Percentiles rank a stretch among this genome's conserved stretches.
phyloP scores from a whole-genome alignment of 2,888 invertebrate genomes.

The Pseudococcus jackbeardsleyi region DNA sequence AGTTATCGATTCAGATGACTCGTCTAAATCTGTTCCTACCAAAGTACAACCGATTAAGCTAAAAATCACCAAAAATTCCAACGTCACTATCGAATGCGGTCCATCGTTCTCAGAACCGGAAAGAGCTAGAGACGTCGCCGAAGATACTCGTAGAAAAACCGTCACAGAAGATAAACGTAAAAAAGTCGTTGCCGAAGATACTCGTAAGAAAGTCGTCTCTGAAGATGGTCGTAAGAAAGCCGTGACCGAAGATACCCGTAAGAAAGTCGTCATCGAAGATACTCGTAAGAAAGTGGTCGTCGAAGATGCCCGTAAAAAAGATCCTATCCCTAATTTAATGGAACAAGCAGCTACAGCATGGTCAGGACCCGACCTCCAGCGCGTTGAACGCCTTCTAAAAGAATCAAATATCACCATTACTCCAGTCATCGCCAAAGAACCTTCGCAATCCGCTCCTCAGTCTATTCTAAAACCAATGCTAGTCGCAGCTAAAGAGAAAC shows the following conservation, averaged over 20 bases:
- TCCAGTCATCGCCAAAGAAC: conserved; percentile 57
- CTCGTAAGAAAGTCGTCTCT: not conserved
- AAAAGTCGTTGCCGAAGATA: not conserved
- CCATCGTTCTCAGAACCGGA: not conserved
- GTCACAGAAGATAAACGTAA: no score
- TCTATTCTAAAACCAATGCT: conserved; percentile 41
- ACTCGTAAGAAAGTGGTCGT: not conserved
- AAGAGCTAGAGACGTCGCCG: not conserved
- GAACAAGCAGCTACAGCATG: conserved; percentile 49
- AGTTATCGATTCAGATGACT: not conserved
- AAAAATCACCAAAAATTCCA: conserved; percentile 58
- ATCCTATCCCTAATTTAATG: not conserved
- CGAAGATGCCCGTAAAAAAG: conserved; percentile 53
- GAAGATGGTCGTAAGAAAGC: conserved; percentile 22
- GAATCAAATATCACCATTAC: conserved; percentile 67
- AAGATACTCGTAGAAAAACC: conserved; percentile 42
- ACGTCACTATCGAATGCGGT: conserved; percentile 49
- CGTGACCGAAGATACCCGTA: conserved; percentile 11
- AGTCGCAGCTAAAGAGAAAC: conserved; percentile 23
- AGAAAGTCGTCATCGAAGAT: not conserved
- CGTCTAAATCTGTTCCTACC: not conserved
- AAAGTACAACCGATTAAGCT: conserved; percentile 53
- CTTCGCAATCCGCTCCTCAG: not conserved
- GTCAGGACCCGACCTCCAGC: conserved; percentile 58
- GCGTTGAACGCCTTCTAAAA: conserved; percentile 66